Evolutionary conservation across 1,140 invertebrate genomes (phyloP).

Genomic region (Anadara kagoshimensis): DNA sequence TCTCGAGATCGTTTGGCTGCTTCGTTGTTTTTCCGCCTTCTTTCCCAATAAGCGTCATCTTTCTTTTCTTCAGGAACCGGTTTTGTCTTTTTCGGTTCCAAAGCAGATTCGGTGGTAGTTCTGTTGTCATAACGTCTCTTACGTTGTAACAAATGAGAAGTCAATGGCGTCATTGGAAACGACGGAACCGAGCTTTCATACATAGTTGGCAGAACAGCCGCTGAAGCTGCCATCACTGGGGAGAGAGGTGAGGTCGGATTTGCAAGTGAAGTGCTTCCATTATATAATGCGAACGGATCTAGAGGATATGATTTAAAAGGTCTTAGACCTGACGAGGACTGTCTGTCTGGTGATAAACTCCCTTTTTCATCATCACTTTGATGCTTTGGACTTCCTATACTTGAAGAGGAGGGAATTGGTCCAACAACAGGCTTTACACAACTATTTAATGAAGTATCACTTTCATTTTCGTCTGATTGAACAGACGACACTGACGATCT

Average conservation of each 20-base stretch:
- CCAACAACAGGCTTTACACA: constrained; percentile 18
- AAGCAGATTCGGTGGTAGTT: constrained; percentile 5
- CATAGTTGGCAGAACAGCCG: constrained; percentile 40
- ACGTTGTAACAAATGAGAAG: constrained; percentile 64
- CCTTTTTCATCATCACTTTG: constrained; percentile 30
- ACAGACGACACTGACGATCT: constrained; percentile 22
- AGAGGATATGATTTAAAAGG: constrained; percentile 54
- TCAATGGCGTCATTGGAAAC: constrained; percentile 59
- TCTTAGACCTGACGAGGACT: constrained; percentile 19
- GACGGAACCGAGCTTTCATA: constrained; percentile 52
- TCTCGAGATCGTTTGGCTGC: constrained; percentile 96
- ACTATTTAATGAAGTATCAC: constrained; percentile 34
- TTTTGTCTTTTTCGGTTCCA: constrained; percentile 46
- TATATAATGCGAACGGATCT: constrained; percentile 40
- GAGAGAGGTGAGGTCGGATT: constrained; percentile 37
- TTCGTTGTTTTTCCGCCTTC: constrained; percentile 93
- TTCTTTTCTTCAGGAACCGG: constrained; percentile 76
- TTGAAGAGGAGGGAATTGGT: constrained; percentile 21
- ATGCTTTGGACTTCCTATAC: constrained; percentile 26
- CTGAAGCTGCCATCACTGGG: constrained; percentile 27
- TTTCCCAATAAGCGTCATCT: constrained; percentile 90
- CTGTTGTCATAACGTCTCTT: constrained; percentile 54
- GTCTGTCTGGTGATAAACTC: constrained; percentile 5
- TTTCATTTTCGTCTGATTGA: constrained; percentile 47
- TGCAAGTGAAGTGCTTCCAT: constrained; percentile 2